Conservation (phyloP, 2,797 vertebrate species). For the Malurus leucopterus region DNA sequence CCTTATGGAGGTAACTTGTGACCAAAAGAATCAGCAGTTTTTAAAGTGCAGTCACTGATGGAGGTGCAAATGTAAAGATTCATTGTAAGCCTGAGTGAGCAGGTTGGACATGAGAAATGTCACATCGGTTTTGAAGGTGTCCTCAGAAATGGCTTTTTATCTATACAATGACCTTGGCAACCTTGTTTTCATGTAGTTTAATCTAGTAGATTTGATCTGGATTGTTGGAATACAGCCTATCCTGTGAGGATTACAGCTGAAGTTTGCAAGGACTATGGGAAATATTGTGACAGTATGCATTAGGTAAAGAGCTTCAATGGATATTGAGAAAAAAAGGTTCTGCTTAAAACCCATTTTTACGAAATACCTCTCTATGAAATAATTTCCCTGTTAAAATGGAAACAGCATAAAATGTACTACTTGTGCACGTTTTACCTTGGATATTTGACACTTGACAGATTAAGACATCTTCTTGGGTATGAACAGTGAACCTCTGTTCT, state of each 20-base stretch:
- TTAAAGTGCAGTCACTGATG: not conserved
- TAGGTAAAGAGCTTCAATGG: not conserved
- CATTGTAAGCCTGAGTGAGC: not conserved
- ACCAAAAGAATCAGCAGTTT: not conserved
- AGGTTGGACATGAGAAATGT: not conserved
- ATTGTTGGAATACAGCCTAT: not conserved
- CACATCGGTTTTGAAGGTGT: not conserved
- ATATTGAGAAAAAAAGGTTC: not conserved
- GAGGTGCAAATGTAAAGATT: not conserved
- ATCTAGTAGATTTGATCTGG: not conserved
- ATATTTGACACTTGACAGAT: not conserved
- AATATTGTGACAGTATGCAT: not conserved
- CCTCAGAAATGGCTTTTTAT: not conserved
- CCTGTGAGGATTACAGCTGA: not conserved
- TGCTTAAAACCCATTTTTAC: not conserved
- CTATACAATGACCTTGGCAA: not conserved
- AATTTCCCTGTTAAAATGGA: not conserved
- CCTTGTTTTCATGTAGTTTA: not conserved
- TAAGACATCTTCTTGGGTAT: not conserved
- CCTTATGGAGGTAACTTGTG: not conserved
- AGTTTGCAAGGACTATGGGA: not conserved
- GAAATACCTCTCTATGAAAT: not conserved
- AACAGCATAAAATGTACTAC: not conserved
- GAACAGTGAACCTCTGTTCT: not conserved
- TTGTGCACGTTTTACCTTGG: not conserved